These are phyloP conservation scores for Synergus japonicus DNA, from an alignment of 2,888 invertebrate genomes.

Conservation along the genomic window DNA sequence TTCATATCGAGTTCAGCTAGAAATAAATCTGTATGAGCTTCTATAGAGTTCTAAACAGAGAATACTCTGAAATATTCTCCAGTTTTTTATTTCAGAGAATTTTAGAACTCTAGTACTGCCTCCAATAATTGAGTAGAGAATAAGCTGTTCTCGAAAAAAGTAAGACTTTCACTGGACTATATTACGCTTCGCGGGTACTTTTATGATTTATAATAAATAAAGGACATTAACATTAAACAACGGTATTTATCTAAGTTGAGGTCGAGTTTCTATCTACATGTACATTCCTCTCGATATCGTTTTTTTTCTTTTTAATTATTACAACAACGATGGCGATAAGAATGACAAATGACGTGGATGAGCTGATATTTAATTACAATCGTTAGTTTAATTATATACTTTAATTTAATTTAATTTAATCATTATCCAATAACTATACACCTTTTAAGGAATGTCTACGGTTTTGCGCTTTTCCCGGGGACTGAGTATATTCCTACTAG, in stretches of 20 bases:
- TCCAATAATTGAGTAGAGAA: not conserved
- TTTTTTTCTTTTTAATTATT: conserved; percentile 56
- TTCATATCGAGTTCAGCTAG: too few relatives aligned
- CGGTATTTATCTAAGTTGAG: conserved; percentile 29
- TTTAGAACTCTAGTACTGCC: not conserved
- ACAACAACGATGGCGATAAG: conserved; percentile 63
- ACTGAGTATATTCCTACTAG: conserved; percentile 56
- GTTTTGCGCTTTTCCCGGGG: conserved; percentile 45
- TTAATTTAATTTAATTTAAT: conserved; percentile 41
- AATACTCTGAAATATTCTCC: not conserved
- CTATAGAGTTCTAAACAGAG: not conserved
- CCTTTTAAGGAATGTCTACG: conserved; percentile 59
- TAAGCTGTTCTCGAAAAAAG: not conserved
- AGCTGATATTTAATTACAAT: conserved; percentile 42
- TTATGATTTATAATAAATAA: conserved; percentile 29
- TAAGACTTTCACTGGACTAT: not conserved
- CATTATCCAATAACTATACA: conserved; percentile 54
- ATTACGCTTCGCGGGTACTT: conserved; percentile 3
- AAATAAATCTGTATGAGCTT: not conserved
- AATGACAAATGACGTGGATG: conserved; percentile 53
- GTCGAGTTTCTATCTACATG: conserved; percentile 59
- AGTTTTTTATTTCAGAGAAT: not conserved
- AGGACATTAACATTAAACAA: conserved; percentile 19
- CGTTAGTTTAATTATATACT: conserved; percentile 38
- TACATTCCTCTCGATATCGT: conserved; percentile 58